Conservation (phyloP, 2,888 invertebrate species). For the Acleris cristana region DNA sequence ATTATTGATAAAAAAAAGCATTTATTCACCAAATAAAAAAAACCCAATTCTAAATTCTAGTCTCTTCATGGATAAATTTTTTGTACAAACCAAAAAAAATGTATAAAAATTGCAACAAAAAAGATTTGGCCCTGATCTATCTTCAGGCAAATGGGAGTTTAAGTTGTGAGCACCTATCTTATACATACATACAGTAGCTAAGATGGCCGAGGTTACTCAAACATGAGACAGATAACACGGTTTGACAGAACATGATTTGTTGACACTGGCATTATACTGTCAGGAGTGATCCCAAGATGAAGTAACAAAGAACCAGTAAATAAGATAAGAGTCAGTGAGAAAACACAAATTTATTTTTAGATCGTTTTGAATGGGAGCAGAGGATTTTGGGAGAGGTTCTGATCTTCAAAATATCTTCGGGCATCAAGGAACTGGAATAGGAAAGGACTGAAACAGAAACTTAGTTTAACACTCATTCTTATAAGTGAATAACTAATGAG, state of each 20-base stretch:
- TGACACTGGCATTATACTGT: constrained; percentile 24
- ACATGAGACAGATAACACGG: constrained; percentile 27
- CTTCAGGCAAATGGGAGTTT: too few species aligned
- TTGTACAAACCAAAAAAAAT: too few species aligned
- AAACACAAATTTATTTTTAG: background rate
- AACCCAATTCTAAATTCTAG: too few species aligned
- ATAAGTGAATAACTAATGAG: background rate
- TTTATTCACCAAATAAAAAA: too few species aligned
- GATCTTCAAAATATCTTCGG: constrained; percentile 2
- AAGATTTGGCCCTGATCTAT: too few species aligned
- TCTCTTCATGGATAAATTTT: too few species aligned
- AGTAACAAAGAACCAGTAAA: constrained; percentile 10
- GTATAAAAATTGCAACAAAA: too few species aligned
- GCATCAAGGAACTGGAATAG: constrained; percentile 12
- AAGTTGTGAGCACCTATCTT: background rate
- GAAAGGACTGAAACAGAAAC: constrained; percentile 27
- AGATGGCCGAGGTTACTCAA: constrained; percentile 14
- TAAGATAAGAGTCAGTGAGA: constrained; percentile 7
- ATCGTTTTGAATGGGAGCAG: background rate
- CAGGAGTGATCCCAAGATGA: constrained; percentile 9
- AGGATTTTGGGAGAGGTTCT: constrained; percentile 3
- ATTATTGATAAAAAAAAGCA: too few species aligned
- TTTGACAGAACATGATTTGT: constrained; percentile 23
- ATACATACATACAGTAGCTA: constrained; percentile 22
- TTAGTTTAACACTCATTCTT: background rate